Percentiles rank a stretch among this genome's conserved stretches.
Conservation (phyloP, 2,113 vertebrate genomes). For the Platichthys flesus region DNA sequence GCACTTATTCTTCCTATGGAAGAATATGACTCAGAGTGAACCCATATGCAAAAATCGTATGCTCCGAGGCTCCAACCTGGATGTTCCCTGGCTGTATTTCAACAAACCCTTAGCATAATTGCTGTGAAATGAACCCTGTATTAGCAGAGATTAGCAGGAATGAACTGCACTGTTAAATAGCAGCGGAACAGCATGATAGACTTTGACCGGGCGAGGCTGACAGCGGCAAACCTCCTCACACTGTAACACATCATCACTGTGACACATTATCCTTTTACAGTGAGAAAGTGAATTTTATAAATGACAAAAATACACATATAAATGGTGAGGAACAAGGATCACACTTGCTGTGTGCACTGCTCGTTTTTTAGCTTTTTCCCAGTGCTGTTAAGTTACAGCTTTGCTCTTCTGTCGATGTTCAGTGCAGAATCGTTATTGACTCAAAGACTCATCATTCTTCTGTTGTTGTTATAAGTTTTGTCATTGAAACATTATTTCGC, state of each 20-base stretch:
- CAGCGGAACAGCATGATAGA: background rate
- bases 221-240: background rate
- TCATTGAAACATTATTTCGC: background rate
- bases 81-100: background rate
- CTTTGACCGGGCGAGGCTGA: background rate
- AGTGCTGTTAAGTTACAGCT: background rate
- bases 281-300: background rate
- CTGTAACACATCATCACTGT: background rate
- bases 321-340: background rate
- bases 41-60: background rate
- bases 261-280: background rate
- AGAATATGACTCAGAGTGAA: constrained; percentile 11
- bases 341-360: background rate
- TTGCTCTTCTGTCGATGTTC: background rate
- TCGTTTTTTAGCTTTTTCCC: background rate
- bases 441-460: background rate
- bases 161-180: background rate
- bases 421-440: background rate
- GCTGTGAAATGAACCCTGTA: background rate
- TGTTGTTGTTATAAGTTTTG: background rate
- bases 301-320: background rate
- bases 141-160: background rate
- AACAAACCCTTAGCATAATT: background rate
- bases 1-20: background rate
- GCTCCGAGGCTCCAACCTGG: background rate